Conservation (phyloP, 2,113 vertebrate genomes). For the Aegithalos caudatus region DNA sequence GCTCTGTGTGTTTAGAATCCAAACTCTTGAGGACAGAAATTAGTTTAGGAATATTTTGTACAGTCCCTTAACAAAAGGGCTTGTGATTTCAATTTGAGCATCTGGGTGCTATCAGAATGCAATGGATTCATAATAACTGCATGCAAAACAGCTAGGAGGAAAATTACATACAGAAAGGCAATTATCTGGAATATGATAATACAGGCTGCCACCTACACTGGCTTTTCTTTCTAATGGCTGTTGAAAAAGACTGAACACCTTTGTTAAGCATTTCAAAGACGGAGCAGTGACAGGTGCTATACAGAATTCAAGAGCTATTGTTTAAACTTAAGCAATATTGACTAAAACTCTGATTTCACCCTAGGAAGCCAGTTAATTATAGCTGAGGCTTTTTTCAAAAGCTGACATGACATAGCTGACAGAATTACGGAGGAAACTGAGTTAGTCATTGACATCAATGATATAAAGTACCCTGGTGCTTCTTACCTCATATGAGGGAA, state of each 20-base stretch:
- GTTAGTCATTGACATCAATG: not conserved
- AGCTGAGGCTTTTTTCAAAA: not conserved
- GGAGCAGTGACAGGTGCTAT: not conserved
- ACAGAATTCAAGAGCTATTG: not conserved
- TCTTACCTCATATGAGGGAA: not conserved
- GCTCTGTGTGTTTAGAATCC: not conserved
- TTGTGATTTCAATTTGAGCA: not conserved
- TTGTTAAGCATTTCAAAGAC: not conserved
- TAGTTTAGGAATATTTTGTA: not conserved
- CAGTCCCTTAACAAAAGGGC: not conserved
- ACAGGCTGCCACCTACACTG: not conserved
- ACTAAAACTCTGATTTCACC: slow-evolving; percentile 24
- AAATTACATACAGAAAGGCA: not conserved
- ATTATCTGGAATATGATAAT: slow-evolving; percentile 5
- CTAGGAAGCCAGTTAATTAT: slow-evolving; percentile 19
- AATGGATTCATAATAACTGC: not conserved
- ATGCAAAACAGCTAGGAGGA: not conserved
- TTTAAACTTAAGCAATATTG: slow-evolving; percentile 30
- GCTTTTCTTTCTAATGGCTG: not conserved
- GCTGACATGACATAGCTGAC: not conserved
- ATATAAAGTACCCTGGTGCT: not conserved
- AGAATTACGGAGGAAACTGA: not conserved
- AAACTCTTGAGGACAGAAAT: not conserved
- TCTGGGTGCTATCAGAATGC: not conserved
- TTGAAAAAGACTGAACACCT: slow-evolving; percentile 1